Base-by-base conservation (phyloP, 2,888 invertebrate genomes). In the Eupithecia vulgata region DNA sequence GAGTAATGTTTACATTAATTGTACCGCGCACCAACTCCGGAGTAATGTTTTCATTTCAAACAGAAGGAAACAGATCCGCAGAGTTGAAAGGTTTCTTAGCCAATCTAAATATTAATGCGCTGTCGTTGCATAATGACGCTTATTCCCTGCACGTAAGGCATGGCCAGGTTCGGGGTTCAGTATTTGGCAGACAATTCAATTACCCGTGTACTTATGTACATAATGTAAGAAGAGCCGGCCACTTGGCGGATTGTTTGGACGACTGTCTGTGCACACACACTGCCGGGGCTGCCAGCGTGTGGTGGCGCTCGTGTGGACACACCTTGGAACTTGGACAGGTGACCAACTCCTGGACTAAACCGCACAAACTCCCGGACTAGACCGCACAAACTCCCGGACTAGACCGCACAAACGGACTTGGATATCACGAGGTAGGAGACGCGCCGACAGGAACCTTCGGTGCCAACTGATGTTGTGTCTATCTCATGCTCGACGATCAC, bases 161-260 rank as follows among this genome's bases (percentile, higher is more conserved):
- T 21, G 42, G 12, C n/a, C 67, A 70, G 34, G 67, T 42, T 37
- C 34, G 35, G 37, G 68, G 67, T 35, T 73, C 85, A 84, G 85
- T 84, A 86, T 87, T 87, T 86, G 84, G 79, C 76, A 79, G 84
- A 81, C 85, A 84, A 87, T 87, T 86, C 87, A 87, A 88, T 88
- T 87, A 88, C 79, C 72, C 64, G 75, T 67, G 81, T 79, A 81
- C 83, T 81, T 83, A 82, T 67, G 81, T 79, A 81, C 83, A 82
- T 83, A 82, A 81, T 85, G 81, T 83, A 83, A 79, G 76, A 82
- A 84, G 82, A 81, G 72, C 79, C 40, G 75, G 82, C 80, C 87
- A 85, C 86, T 85, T 83, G 75, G 80, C 73, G 78, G 80, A 85
- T 83, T 88, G 87, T 87, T 87, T 84, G 87, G 80, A 81, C 78